Percentiles rank a stretch among this genome's conserved stretches.
Evolutionary conservation across 2,113 vertebrate species (phyloP).

Genomic region (Oreochromis tanganicae): DNA sequence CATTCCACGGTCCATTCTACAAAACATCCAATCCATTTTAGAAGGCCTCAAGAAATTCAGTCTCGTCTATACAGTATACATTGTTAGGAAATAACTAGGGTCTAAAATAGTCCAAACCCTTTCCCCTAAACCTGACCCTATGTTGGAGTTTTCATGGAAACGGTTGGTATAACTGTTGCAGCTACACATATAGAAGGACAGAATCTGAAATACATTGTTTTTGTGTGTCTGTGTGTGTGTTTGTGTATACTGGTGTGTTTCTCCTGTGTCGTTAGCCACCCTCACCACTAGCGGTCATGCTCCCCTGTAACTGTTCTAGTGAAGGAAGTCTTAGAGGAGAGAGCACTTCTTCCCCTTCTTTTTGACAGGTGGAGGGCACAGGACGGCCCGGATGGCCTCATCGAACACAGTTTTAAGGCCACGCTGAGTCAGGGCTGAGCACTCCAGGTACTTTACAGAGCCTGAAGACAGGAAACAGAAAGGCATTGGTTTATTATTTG

Average conservation of each 20-base stretch:
- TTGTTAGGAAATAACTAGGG: constrained; percentile 12
- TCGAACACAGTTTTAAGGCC: constrained; percentile 99
- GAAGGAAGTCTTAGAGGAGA: constrained; percentile 76
- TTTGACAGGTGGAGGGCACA: constrained; percentile 91
- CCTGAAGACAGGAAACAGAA: constrained; percentile 58
- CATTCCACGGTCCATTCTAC: constrained; percentile 43
- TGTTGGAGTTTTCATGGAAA: constrained; percentile 18
- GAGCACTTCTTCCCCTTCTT: constrained; percentile 88
- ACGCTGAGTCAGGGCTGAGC: constrained; percentile 92
- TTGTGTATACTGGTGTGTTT: constrained; percentile 43
- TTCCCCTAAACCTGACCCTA: constrained; percentile 39
- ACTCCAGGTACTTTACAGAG: constrained; percentile 95
- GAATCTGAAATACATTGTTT: constrained; percentile 52
- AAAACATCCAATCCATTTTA: constrained; percentile 57
- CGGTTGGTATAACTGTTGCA: constrained; percentile 12
- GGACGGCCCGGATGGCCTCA: constrained; percentile 95
- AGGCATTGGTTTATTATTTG: background rate
- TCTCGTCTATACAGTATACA: constrained; percentile 32
- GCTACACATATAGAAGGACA: constrained; percentile 55
- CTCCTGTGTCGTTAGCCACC: constrained; percentile 33
- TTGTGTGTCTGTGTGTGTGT: constrained; percentile 7
- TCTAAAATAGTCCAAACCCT: constrained; percentile 1
- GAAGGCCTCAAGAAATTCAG: constrained; percentile 67
- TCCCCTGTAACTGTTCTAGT: constrained; percentile 42
- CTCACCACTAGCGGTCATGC: constrained; percentile 56